These are phyloP conservation scores for Phyto melanocephala DNA, from an alignment of 2,888 invertebrate species.

Conservation along the genomic window DNA sequence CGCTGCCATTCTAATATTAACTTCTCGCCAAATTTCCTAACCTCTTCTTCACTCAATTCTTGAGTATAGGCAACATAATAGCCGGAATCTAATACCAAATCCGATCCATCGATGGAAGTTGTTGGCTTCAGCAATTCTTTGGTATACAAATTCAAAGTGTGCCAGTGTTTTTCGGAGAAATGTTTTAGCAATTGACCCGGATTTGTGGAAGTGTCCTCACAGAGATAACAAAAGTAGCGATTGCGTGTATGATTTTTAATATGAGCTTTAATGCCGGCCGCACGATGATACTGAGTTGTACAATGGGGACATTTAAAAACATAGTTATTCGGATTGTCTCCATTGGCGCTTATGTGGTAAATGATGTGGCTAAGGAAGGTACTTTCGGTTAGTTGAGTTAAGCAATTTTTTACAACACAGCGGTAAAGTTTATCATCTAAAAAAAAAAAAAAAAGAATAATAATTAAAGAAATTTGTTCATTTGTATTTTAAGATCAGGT, in stretches of 20 bases:
- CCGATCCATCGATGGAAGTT: conserved; percentile 1
- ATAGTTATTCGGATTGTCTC: conserved; percentile 58
- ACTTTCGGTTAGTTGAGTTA: conserved; percentile 64
- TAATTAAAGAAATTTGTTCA: no score
- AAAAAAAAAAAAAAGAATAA: conserved; percentile 11
- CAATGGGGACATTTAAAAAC: conserved; percentile 70
- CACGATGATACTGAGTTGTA: conserved; percentile 59
- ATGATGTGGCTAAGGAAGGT: conserved; percentile 70
- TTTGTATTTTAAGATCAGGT: no score
- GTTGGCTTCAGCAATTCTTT: conserved; percentile 46
- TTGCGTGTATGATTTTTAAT: conserved; percentile 82
- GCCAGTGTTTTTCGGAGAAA: conserved; percentile 80
- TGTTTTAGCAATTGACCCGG: conserved; percentile 78
- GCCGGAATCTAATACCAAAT: conserved; percentile 15
- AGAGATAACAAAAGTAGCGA: conserved; percentile 82
- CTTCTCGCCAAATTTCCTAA: conserved; percentile 70
- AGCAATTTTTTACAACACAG: conserved; percentile 70
- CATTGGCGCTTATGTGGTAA: conserved; percentile 67
- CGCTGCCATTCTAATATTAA: conserved; percentile 70
- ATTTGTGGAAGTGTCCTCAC: conserved; percentile 77
- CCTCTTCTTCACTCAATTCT: conserved; percentile 62
- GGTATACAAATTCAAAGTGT: conserved; percentile 53
- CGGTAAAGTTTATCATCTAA: conserved; percentile 70
- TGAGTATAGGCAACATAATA: conserved; percentile 79
- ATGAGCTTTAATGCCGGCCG: conserved; percentile 80